phyloP scores from a whole-genome alignment of 2,888 invertebrate species.

The Ophraella communa region DNA sequence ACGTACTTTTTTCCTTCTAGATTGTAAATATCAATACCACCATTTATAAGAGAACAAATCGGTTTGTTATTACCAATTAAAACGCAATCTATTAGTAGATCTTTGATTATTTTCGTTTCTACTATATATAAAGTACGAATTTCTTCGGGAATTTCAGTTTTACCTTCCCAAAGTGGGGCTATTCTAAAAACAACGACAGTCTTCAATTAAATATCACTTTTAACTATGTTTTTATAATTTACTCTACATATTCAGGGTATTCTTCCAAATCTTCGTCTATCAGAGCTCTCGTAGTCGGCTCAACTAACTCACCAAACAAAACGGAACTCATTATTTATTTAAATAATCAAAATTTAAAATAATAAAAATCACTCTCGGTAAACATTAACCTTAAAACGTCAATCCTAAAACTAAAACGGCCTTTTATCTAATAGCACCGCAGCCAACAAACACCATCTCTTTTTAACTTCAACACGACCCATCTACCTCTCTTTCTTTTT shows the following conservation, averaged over 20 bases:
- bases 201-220: not conserved
- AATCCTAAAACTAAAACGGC: not conserved
- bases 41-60: slow-evolving; percentile 34
- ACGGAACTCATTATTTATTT: slow-evolving; percentile 36
- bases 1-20: slow-evolving; percentile 38
- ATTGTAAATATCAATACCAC: slow-evolving; percentile 40
- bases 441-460: too few relatives aligned
- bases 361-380: not conserved
- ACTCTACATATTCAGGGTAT: slow-evolving; percentile 47
- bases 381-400: not conserved
- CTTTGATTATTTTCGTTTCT: slow-evolving; percentile 40
- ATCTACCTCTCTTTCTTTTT: too few relatives aligned
- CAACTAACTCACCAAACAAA: slow-evolving; percentile 58
- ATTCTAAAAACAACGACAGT: slow-evolving; percentile 37
- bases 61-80: slow-evolving; percentile 29
- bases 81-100: slow-evolving; percentile 35
- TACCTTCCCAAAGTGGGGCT: slow-evolving; percentile 41
- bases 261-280: slow-evolving; percentile 54
- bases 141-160: slow-evolving; percentile 30
- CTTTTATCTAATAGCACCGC: too few relatives aligned
- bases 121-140: slow-evolving; percentile 44
- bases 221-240: slow-evolving; percentile 10
- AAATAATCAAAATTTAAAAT: not conserved
- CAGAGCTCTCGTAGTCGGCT: slow-evolving; percentile 55
- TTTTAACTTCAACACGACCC: too few relatives aligned